Conservation (phyloP, 1,140 invertebrate species). For the Lucilia cuprina region DNA sequence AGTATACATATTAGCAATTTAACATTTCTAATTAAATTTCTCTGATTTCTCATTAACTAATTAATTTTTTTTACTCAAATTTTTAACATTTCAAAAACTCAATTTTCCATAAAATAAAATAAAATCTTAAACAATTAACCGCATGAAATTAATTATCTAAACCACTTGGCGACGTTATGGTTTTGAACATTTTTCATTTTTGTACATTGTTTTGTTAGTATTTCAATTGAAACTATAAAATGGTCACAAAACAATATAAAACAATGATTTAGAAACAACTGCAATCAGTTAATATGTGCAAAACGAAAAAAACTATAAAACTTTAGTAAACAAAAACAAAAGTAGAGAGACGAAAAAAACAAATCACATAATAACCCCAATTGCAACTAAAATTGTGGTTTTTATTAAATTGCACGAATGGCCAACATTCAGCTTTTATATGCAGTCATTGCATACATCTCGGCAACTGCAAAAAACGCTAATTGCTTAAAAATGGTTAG, state of each 20-base stretch:
- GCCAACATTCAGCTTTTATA: not conserved
- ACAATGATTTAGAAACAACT: constrained; percentile 2
- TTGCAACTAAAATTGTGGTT: constrained; percentile 29
- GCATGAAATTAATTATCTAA: constrained; percentile 30
- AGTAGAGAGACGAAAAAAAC: not conserved
- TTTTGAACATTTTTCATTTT: not conserved
- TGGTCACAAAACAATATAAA: constrained; percentile 9
- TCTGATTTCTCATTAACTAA: no score
- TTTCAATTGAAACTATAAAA: not conserved
- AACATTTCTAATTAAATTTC: no score
- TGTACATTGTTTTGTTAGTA: not conserved
- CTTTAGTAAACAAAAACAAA: not conserved
- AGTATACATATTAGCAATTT: no score
- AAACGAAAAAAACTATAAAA: not conserved
- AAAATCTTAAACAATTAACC: not conserved
- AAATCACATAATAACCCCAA: constrained; percentile 32
- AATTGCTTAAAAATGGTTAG: constrained; percentile 23
- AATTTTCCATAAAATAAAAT: not conserved
- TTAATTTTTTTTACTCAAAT: no score
- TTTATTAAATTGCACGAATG: constrained; percentile 23
- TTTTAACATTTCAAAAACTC: no score
- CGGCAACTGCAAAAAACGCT: not conserved
- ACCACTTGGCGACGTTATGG: constrained; percentile 29
- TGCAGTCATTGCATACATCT: not conserved
- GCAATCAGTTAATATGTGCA: not conserved